Conservation (phyloP, 2,797 vertebrate genomes). For the Manis crassicaudata region DNA sequence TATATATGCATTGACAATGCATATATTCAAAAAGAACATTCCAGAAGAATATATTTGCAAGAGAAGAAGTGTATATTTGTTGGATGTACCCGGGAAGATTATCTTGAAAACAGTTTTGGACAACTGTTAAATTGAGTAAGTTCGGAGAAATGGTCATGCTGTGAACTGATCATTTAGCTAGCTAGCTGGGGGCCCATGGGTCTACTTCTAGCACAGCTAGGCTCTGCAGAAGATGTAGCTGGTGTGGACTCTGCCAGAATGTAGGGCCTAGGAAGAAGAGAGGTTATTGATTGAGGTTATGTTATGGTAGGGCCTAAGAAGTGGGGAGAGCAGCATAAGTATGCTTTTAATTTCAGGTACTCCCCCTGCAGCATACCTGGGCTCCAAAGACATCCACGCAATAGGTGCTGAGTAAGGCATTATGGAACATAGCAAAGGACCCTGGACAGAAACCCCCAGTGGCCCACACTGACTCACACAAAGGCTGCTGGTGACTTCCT, state of each 20-base stretch:
- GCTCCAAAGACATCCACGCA: neutral
- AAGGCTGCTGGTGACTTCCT: neutral
- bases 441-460: neutral
- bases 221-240: neutral
- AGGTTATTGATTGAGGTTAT: neutral
- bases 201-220: neutral
- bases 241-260: neutral
- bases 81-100: neutral
- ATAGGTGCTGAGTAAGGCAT: neutral
- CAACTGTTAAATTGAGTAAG: neutral
- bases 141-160: neutral
- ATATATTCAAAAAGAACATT: slow-evolving; percentile 13
- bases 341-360: neutral
- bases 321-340: neutral
- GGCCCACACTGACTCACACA: neutral
- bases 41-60: slow-evolving; percentile 30
- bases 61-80: neutral
- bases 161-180: neutral
- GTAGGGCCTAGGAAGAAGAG: neutral
- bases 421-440: neutral
- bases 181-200: neutral
- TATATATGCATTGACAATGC: too few relatives aligned
- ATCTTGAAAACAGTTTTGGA: slow-evolving; percentile 32
- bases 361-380: neutral
- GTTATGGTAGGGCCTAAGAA: neutral